Evolutionary conservation across 2,797 vertebrate genomes (phyloP), one percentile per base, ranked within the genome.

Genomic region (Xenops minutus): DNA sequence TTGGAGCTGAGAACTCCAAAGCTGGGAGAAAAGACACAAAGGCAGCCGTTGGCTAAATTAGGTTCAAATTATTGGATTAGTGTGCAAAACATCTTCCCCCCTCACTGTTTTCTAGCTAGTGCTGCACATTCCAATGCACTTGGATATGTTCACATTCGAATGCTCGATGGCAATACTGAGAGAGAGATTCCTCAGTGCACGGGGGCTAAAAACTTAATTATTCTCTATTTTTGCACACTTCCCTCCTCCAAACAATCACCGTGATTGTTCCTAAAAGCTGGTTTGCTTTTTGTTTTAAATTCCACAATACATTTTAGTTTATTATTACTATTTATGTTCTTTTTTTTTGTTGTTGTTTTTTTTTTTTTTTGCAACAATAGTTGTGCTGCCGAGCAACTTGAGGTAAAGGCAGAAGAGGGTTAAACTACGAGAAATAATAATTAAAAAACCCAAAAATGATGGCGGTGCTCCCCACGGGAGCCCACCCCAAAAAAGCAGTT

Each of bases 301-400:
- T 68, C 91, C 90, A 94, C 85, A 22, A 93, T 85, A 54, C 41
- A 90, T 92, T 83, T 96, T 90, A 90, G 88, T 90, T 85, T 85
- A 78, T 90, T 90, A 85, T 85, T 90, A 85, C 74, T 89, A 5
- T 41, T 96, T 87, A 12, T 18, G 29, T 86, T 91, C 14, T 72
- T 69, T 71, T 88, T 97, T 96, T 97, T 98, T 98, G 98, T 73
- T 78, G 76, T 85, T 91, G 21, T 72, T 69, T 73, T 59, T 64
- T 81, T 64, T 93, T 87, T 97, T 97, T 98, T 98, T 98, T 98
- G 97, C 97, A 97, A 96, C 98, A 97, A 97, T 95, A 98, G 95
- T 98, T 98, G 97, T 98, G 98, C 98, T 98, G 98, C 98, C 97
- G 96, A 98, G 98, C 98, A 98, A 98, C 97, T 98, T 98, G 98